A percentile compares a stretch with the other conserved stretches of the same genome.
These are phyloP conservation scores for Haliclona indistincta DNA, from an alignment of 37 sponge, comb jelly and placozoan species.

Conservation along the genomic window DNA sequence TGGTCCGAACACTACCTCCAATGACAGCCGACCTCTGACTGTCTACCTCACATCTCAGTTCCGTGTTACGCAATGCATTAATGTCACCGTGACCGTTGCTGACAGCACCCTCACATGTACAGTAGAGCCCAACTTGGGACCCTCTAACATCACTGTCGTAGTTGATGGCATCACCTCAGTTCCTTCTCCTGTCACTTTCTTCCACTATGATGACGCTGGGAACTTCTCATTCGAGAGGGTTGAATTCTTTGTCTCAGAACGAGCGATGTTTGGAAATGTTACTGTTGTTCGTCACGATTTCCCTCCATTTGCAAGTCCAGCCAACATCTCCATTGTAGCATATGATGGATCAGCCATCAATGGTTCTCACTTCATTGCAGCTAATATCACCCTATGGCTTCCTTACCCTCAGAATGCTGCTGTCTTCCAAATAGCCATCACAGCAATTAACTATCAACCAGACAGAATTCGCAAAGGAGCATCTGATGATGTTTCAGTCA, in stretches of 20 bases:
- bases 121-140: conserved; percentile 72
- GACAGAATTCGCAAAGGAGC: conserved; percentile 65
- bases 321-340: conserved; percentile 64
- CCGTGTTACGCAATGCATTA: conserved; percentile 40
- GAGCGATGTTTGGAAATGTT: conserved; percentile 59
- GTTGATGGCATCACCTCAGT: conserved; percentile 58
- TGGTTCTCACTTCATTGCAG: conserved; percentile 62
- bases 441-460: conserved; percentile 44
- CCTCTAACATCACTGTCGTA: conserved; percentile 64
- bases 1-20: conserved; percentile 73
- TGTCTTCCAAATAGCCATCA: conserved; percentile 63
- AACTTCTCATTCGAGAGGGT: conserved; percentile 61
- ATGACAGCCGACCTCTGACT: conserved; percentile 31
- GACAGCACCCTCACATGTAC: conserved; percentile 63
- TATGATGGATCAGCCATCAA: conserved; percentile 67
- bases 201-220: conserved; percentile 82
- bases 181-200: conserved; percentile 49
- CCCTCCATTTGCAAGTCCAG: conserved; percentile 71
- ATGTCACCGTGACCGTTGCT: conserved; percentile 48
- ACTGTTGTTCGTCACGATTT: conserved; percentile 65
- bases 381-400: conserved; percentile 53
- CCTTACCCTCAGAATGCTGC: conserved; percentile 27
- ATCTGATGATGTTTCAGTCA: conserved; percentile 72
- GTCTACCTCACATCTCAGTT: conserved; percentile 54
- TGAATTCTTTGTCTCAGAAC: conserved; percentile 80